These are phyloP conservation scores for Pavo muticus DNA, from an alignment of 2,113 vertebrate species.

Conservation along the genomic window DNA sequence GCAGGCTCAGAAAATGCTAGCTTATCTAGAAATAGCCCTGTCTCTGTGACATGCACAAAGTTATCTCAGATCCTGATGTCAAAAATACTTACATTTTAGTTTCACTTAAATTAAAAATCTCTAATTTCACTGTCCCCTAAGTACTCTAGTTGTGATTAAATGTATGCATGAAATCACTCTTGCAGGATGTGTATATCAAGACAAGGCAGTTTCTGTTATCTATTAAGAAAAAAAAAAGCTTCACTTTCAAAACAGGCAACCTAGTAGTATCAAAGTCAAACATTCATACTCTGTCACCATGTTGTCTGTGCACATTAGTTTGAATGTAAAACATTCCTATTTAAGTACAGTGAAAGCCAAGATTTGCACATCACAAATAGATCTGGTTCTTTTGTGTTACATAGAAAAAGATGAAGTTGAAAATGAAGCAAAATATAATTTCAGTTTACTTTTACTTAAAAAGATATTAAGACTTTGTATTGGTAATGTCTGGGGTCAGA, in stretches of 20 bases:
- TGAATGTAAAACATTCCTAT: background rate
- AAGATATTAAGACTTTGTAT: background rate
- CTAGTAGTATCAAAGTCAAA: background rate
- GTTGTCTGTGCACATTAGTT: background rate
- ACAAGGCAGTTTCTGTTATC: background rate
- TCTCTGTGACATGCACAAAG: background rate
- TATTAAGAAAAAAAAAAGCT: background rate
- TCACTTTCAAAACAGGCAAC: background rate
- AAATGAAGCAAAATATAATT: background rate
- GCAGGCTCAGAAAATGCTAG: background rate
- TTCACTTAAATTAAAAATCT: background rate
- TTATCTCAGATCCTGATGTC: background rate
- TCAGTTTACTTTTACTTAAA: background rate
- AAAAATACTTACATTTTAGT: background rate
- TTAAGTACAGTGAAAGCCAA: background rate
- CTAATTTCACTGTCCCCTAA: background rate
- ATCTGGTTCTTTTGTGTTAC: background rate
- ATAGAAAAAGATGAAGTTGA: background rate
- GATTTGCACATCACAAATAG: background rate
- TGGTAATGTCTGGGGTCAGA: background rate
- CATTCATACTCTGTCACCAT: rapidly evolving
- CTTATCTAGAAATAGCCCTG: background rate
- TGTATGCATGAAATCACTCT: background rate
- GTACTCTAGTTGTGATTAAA: background rate
- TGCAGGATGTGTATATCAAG: background rate